Evolutionary conservation across 2,888 invertebrate species (phyloP).

Genomic region (Andricus curvator): DNA sequence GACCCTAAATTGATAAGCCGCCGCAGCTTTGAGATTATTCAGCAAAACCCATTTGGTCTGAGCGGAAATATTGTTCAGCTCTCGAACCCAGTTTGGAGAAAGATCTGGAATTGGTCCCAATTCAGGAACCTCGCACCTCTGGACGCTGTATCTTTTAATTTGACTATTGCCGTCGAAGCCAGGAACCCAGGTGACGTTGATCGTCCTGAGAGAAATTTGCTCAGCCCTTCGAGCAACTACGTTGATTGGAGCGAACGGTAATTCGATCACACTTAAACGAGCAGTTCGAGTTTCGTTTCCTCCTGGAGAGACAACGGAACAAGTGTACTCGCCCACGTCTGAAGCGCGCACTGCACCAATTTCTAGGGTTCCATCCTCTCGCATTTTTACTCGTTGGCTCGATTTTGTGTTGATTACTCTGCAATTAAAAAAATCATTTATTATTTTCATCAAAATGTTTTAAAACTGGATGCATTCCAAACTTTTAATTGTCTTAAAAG

Average conservation of each 20-base stretch:
- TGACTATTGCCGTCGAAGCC: slow-evolving; percentile 99
- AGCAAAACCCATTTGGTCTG: slow-evolving; percentile 89
- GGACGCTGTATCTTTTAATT: slow-evolving; percentile 94
- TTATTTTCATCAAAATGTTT: no score
- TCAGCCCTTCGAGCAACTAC: slow-evolving; percentile 87
- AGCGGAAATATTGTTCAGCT: slow-evolving; percentile 91
- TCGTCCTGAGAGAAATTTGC: slow-evolving; percentile 85
- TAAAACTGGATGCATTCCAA: no score
- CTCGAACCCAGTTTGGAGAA: slow-evolving; percentile 92
- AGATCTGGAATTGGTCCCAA: slow-evolving; percentile 92
- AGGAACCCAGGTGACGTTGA: slow-evolving; percentile 96
- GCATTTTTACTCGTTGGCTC: slow-evolving; percentile 86
- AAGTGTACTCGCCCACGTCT: slow-evolving; percentile 96
- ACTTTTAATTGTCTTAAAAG: no score
- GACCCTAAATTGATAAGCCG: slow-evolving; percentile 97
- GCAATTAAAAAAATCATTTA: slow-evolving; percentile 50
- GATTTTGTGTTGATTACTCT: slow-evolving; percentile 82
- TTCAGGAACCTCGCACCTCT: slow-evolving; percentile 93
- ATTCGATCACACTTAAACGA: slow-evolving; percentile 92
- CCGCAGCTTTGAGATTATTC: slow-evolving; percentile 94
- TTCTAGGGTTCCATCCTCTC: slow-evolving; percentile 90
- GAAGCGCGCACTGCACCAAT: slow-evolving; percentile 93
- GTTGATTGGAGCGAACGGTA: slow-evolving; percentile 95
- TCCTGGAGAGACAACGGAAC: slow-evolving; percentile 92
- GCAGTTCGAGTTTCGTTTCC: slow-evolving; percentile 96